Base-by-base conservation (phyloP, 1,140 invertebrate species). In the Pentalonia nigronervosa region DNA sequence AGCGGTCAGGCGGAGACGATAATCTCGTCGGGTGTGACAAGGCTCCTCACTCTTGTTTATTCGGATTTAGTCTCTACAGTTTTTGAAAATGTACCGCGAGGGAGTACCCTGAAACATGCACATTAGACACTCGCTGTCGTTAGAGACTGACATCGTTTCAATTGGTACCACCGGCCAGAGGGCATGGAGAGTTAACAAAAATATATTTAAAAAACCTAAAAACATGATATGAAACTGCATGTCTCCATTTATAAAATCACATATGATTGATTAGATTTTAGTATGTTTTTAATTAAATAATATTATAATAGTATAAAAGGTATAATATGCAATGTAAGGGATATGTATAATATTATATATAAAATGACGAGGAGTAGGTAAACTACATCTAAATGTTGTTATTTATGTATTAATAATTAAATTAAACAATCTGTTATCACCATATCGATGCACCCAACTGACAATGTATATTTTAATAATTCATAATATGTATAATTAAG, bases 31-130 rank as follows among this genome's bases (percentile, higher is more conserved):
- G 90, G 48, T 83, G 60, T 81, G 34, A 91, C 90, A 76, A 34
- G 23, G 67, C 90, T 45, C 20, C 45, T 90, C 89, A 90, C 89
- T 90, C 45, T 90, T 90, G 56, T 90, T 90, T 56, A 60, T 60
- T 90, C 30, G 3, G 25, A n/a, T 81, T 91, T 91, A 48, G 81
- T 81, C 60, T 91, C 36, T 30, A 30, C 25, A 23, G 25, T 25
- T 67, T 76, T 45, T 17, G 3, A 81, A 91, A 91, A 60, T 6
- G 34, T 25, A 17, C 47, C 87, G 30, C 8, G 14, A 76, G 6
- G 30, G 21, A 23, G 23, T 84, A 23, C 36, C 23, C 21, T 6
- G 60, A 25, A 84, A 84, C 21, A 41, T 25, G 36, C 83, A 11
- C 36, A 45, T 23, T 36, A 41, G 8, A 23, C 41, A 25, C 83